A percentile compares a stretch with the other conserved stretches of the same genome.
phyloP scores from a whole-genome alignment of 2,113 vertebrate species.

The Tragulus kanchil region DNA sequence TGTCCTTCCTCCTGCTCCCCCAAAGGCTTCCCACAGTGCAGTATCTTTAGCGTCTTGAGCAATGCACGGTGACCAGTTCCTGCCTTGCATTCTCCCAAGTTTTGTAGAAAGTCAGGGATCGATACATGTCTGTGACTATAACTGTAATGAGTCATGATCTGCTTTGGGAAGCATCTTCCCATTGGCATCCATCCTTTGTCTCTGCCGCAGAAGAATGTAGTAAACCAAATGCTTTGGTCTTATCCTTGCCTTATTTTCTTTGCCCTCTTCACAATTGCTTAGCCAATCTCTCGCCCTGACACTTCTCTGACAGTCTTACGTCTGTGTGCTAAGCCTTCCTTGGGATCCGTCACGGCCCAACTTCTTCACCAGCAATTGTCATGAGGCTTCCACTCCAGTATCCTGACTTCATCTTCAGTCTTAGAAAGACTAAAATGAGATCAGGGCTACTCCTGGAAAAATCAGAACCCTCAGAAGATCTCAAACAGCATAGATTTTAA shows the following conservation, averaged over 20 bases:
- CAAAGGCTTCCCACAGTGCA: not conserved
- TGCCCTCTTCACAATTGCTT: not conserved
- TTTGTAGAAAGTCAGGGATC: not conserved
- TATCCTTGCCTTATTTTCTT: not conserved
- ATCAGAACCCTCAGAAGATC: not conserved
- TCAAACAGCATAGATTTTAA: not conserved
- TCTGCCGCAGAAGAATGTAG: not conserved
- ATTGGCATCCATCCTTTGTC: not conserved
- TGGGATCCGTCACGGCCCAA: not conserved
- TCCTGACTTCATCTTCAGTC: not conserved
- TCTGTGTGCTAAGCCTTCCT: not conserved
- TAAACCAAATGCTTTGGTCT: not conserved
- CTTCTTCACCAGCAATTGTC: not conserved
- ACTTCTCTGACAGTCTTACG: not conserved
- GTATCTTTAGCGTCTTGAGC: not conserved
- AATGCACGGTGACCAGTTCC: not conserved
- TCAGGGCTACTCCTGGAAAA: not conserved
- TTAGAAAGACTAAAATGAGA: not conserved
- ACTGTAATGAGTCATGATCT: not conserved
- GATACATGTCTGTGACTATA: not conserved
- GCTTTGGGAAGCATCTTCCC: not conserved
- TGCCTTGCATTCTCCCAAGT: not conserved
- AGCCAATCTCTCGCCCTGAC: not conserved
- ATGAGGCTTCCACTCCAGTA: not conserved
- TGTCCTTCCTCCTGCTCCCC: not conserved